phyloP scores from a whole-genome alignment of 2,113 vertebrate genomes.

The Cavia aperea region DNA sequence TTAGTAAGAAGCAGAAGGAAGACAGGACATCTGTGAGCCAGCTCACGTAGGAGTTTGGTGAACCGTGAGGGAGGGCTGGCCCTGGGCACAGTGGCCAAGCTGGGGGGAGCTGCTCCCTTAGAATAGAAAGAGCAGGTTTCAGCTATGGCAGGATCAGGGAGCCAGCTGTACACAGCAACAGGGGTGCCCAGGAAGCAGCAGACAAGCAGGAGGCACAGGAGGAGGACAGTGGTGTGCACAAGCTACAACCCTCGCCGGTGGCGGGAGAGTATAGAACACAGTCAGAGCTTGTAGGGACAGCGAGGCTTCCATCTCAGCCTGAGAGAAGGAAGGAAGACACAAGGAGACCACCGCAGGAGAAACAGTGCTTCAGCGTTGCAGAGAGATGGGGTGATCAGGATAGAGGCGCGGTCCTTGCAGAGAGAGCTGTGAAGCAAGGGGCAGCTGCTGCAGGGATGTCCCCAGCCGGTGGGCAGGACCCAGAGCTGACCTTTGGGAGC shows the following conservation, averaged over 20 bases:
- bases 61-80: background rate
- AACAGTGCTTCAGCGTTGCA: background rate
- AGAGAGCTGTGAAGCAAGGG: rapidly evolving
- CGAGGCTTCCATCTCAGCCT: rapidly evolving
- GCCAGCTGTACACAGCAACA: rapidly evolving
- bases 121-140: background rate
- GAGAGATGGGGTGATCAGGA: background rate
- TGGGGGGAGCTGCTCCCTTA: background rate
- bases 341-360: background rate
- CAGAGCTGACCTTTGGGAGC: background rate
- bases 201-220: background rate
- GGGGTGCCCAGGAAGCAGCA: background rate
- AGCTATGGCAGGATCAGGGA: background rate
- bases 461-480: background rate
- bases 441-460: rapidly evolving
- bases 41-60: background rate
- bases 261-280: no score
- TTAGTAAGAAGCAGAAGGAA: background rate
- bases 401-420: rapidly evolving
- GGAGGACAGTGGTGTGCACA: background rate
- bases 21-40: no score
- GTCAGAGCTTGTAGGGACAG: rapidly evolving
- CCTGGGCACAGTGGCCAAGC: no score
- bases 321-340: background rate
- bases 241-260: rapidly evolving